Evolutionary conservation across 2,888 invertebrate species (phyloP).

Genomic region (Plusia festucae): DNA sequence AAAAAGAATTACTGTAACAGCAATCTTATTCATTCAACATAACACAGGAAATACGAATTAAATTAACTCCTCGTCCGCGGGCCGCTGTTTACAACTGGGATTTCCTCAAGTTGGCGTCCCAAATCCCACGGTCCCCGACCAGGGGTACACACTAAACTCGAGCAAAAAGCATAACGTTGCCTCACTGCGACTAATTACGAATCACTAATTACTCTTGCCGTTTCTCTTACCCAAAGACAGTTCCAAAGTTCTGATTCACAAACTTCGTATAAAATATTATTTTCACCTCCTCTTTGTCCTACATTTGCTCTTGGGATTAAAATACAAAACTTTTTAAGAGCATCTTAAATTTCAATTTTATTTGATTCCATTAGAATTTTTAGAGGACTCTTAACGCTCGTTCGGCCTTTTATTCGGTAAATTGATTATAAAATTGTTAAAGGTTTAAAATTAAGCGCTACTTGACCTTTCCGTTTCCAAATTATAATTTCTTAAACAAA

Average conservation of each 20-base stretch:
- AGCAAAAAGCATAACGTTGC: conserved; percentile 28
- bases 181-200: conserved; percentile 40
- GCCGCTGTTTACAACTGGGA: conserved; percentile 33
- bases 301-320: conserved; percentile 48
- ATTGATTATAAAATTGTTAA: conserved; percentile 34
- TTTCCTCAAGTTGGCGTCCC: conserved; percentile 28
- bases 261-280: conserved; percentile 50
- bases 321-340: conserved; percentile 51
- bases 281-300: conserved; percentile 38
- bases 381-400: conserved; percentile 18
- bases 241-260: conserved; percentile 34
- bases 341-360: conserved; percentile 55
- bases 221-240: conserved; percentile 23
- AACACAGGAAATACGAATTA: conserved; percentile 11
- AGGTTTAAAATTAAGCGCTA: conserved; percentile 38
- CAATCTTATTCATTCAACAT: conserved; percentile 1
- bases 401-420: conserved; percentile 38
- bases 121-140: conserved; percentile 12
- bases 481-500: conserved; percentile 34
- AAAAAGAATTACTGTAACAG: background rate
- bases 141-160: conserved; percentile 31
- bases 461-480: conserved; percentile 31
- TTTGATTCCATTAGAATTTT: conserved; percentile 54
- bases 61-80: conserved; percentile 22
- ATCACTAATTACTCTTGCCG: conserved; percentile 45